Conservation (phyloP, 2,113 vertebrate genomes). For the Ancistrus triradiatus region DNA sequence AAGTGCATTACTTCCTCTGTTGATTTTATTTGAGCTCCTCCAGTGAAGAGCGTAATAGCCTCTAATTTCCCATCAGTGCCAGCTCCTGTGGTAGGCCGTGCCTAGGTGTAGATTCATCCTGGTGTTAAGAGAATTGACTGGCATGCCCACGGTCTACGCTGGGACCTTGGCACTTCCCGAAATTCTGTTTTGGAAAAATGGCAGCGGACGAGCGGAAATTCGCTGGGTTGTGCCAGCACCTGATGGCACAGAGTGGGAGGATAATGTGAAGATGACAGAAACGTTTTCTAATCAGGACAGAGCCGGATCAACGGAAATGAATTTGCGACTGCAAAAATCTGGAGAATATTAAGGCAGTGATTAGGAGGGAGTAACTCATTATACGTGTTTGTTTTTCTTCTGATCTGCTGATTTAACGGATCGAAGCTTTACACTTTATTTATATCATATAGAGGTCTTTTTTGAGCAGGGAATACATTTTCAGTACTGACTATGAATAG, state of each 20-base stretch:
- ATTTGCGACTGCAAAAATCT: not conserved
- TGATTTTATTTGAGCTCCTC: slow-evolving; percentile 57
- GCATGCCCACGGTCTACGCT: slow-evolving; percentile 32
- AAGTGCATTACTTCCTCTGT: slow-evolving; percentile 39
- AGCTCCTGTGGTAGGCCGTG: slow-evolving; percentile 35
- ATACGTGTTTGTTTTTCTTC: not conserved
- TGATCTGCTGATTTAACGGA: not conserved
- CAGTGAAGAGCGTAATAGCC: slow-evolving; percentile 32
- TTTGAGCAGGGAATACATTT: too few species aligned
- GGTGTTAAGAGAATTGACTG: slow-evolving; percentile 26
- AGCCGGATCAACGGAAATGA: not conserved
- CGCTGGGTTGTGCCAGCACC: slow-evolving; percentile 18
- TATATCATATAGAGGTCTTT: too few species aligned
- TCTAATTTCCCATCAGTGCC: slow-evolving; percentile 40
- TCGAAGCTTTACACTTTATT: not conserved
- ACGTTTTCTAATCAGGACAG: slow-evolving; percentile 57
- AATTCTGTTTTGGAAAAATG: slow-evolving; percentile 44
- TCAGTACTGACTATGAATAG: too few species aligned
- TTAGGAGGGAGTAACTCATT: slow-evolving; percentile 2
- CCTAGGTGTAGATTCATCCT: slow-evolving; percentile 22
- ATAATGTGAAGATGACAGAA: slow-evolving; percentile 51
- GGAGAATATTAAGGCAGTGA: not conserved
- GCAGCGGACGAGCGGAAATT: slow-evolving; percentile 42
- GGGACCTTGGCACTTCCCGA: slow-evolving; percentile 28
- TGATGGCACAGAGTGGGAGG: slow-evolving; percentile 6